phyloP scores from a whole-genome alignment of 2,113 vertebrate genomes.

The Rhinolophus sinicus region DNA sequence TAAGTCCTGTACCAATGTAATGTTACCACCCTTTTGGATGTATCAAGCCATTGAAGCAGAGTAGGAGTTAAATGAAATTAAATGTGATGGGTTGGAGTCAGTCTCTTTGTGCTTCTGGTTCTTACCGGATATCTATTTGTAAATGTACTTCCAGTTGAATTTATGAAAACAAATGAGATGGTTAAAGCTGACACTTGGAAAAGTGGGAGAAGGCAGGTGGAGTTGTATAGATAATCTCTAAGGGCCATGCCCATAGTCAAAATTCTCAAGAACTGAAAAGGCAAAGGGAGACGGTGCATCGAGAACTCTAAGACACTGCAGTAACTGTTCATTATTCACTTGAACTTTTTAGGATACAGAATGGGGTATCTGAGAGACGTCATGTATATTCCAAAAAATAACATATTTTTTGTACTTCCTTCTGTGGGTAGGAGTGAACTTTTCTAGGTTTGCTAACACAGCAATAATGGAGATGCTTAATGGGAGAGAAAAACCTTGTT shows the following conservation, averaged over 20 bases:
- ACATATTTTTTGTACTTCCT: background rate
- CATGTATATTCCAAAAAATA: background rate
- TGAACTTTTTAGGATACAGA: background rate
- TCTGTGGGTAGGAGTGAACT: background rate
- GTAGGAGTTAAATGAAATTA: background rate
- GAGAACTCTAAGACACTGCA: background rate
- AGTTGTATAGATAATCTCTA: background rate
- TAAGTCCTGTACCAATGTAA: background rate
- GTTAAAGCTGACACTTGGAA: background rate
- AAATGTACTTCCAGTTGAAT: background rate
- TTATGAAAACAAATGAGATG: background rate
- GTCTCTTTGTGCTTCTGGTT: background rate
- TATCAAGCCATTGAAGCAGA: background rate
- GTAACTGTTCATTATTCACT: background rate
- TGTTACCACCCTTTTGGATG: background rate
- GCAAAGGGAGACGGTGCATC: background rate
- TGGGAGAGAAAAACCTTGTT: background rate
- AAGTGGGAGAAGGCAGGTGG: background rate
- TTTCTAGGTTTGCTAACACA: background rate
- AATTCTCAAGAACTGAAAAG: background rate
- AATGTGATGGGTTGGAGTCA: background rate
- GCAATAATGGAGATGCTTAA: background rate
- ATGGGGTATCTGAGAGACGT: background rate
- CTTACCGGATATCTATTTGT: background rate
- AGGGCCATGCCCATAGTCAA: background rate